phyloP scores from a whole-genome alignment of 2,113 vertebrate genomes.

The Megatriorchis doriae region DNA sequence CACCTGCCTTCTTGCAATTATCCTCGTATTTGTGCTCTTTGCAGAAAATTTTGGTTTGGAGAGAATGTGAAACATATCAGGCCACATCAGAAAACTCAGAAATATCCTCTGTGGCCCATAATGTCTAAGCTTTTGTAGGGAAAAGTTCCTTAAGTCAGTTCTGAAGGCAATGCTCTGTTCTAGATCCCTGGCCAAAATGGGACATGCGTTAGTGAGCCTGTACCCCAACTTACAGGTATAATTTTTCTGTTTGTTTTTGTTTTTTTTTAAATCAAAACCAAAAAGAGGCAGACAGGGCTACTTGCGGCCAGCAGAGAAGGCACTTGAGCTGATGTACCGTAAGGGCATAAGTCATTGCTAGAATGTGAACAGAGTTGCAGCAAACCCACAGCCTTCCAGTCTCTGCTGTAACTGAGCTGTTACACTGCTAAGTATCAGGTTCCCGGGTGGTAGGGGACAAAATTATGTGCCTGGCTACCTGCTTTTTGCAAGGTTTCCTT shows the following conservation, averaged over 20 bases:
- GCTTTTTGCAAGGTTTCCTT: not conserved
- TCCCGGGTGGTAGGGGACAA: accelerated
- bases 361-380: not conserved
- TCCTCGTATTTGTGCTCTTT: not conserved
- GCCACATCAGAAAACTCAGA: accelerated
- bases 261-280: not conserved
- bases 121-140: not conserved
- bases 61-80: not conserved
- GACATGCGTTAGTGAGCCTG: not conserved
- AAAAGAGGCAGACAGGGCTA: not conserved
- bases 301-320: not conserved
- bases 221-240: not conserved
- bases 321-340: not conserved
- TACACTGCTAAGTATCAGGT: not conserved
- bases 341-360: not conserved
- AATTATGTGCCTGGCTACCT: not conserved
- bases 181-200: not conserved
- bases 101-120: not conserved
- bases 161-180: not conserved
- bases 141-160: not conserved
- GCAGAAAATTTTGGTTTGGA: not conserved
- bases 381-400: not conserved
- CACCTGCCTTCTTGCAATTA: not conserved
- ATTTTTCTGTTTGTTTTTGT: not conserved
- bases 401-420: not conserved